Conservation (phyloP, 2,797 vertebrate species). For the Pipistrellus pygmaeus region DNA sequence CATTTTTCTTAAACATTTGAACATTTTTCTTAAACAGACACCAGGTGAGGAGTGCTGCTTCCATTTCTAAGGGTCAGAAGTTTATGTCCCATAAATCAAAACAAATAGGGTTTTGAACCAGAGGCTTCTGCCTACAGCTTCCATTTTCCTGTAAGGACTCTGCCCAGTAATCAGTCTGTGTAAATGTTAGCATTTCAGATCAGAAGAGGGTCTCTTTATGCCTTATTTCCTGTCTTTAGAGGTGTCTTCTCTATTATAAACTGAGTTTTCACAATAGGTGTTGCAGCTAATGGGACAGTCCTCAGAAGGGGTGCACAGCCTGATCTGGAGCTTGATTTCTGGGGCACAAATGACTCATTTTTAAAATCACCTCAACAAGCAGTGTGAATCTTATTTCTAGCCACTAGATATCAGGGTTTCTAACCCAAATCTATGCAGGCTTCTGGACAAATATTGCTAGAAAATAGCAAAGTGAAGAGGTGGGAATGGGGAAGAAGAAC, state of each 20-base stretch:
- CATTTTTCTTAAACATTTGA: neutral
- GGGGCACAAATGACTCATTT: neutral
- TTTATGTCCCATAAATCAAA: neutral
- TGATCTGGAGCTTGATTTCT: neutral
- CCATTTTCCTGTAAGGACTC: neutral
- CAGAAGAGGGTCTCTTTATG: neutral
- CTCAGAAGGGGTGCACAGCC: accelerated
- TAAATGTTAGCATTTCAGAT: neutral
- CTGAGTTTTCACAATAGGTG: neutral
- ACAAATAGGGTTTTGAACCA: neutral
- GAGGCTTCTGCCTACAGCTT: neutral
- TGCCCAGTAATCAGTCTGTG: neutral
- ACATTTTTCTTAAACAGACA: neutral
- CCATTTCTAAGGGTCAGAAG: neutral
- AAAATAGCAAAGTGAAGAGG: neutral
- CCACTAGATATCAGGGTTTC: neutral
- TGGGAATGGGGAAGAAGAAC: neutral
- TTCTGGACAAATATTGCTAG: neutral
- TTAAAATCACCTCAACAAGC: neutral
- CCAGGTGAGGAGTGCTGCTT: neutral
- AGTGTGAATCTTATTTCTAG: neutral
- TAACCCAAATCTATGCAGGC: neutral
- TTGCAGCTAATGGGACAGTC: neutral
- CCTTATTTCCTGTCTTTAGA: neutral
- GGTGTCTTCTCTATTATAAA: neutral